Conservation (phyloP, 2,797 vertebrate genomes). For the Percopsis omiscomaycus region DNA sequence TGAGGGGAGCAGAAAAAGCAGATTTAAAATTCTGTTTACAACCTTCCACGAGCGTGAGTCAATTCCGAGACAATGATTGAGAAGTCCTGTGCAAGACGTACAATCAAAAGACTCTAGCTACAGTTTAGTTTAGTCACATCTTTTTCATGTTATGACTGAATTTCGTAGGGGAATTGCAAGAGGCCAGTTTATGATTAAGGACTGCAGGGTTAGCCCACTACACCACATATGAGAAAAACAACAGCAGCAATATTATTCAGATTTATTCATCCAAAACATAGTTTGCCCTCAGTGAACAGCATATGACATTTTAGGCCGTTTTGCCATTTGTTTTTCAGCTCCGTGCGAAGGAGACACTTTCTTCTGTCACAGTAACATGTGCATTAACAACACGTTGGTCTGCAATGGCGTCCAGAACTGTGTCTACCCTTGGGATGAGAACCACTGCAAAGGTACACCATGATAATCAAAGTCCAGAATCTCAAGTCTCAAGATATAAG, state of each 20-base stretch:
- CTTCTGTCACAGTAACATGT: slow-evolving; percentile 99
- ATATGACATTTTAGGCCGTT: neutral
- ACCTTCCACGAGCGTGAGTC: slow-evolving; percentile 77
- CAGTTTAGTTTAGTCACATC: no score
- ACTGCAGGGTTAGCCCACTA: no score
- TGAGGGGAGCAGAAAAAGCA: slow-evolving; percentile 91
- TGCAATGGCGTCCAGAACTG: slow-evolving; percentile 99
- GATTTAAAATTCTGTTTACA: slow-evolving; percentile 96
- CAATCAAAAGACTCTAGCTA: no score
- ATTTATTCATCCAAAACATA: no score
- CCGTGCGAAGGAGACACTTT: slow-evolving; percentile 91
- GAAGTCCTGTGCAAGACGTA: no score
- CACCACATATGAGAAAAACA: no score
- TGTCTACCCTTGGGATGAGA: slow-evolving; percentile 99
- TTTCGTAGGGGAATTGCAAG: no score
- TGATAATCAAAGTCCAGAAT: no score
- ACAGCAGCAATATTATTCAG: no score
- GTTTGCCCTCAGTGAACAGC: no score
- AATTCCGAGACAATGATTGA: neutral
- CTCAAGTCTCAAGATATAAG: neutral
- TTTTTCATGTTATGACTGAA: no score
- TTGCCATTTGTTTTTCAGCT: slow-evolving; percentile 71
- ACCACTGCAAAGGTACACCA: slow-evolving; percentile 89
- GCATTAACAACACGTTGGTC: slow-evolving; percentile 94
- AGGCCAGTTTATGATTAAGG: no score